phyloP scores from a whole-genome alignment of 2,113 vertebrate species.

The Podilymbus podiceps region DNA sequence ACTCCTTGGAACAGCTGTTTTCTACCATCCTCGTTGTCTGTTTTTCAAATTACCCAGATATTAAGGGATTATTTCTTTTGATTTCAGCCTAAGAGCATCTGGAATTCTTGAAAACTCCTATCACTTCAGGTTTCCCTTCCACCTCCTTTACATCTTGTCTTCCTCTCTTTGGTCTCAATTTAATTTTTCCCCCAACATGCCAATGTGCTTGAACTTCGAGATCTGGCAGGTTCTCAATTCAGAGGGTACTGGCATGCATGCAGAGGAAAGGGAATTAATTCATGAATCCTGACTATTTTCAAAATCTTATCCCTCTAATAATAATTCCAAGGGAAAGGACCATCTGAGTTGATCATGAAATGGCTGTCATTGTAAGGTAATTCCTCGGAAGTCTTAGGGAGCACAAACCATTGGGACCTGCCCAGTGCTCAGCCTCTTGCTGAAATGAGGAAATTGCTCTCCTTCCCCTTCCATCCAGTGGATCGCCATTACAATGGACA shows the following conservation, averaged over 20 bases:
- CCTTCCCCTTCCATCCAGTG: not conserved
- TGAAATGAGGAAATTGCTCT: not conserved
- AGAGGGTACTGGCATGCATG: not conserved
- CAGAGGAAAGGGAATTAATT: not conserved
- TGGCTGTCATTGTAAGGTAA: not conserved
- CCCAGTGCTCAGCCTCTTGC: not conserved
- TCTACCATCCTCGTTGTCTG: constrained; percentile 68
- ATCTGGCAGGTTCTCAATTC: not conserved
- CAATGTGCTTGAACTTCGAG: not conserved
- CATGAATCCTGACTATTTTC: not conserved
- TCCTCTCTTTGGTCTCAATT: not conserved
- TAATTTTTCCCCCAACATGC: not conserved
- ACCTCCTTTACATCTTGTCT: constrained; percentile 13
- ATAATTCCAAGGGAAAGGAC: not conserved
- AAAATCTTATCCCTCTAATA: not conserved
- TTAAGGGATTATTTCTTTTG: constrained; percentile 75
- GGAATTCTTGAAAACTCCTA: constrained; percentile 32
- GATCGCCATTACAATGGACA: not conserved
- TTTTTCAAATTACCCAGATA: constrained; percentile 73
- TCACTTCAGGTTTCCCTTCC: not conserved
- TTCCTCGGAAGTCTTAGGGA: not conserved
- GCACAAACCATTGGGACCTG: not conserved
- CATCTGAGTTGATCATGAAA: not conserved
- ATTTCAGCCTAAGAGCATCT: constrained; percentile 64
- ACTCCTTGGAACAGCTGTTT: constrained; percentile 69